A percentile compares a stretch with the other conserved stretches of the same genome.
phyloP scores from a whole-genome alignment of 2,113 vertebrate genomes.

The Myotis yumanensis region DNA sequence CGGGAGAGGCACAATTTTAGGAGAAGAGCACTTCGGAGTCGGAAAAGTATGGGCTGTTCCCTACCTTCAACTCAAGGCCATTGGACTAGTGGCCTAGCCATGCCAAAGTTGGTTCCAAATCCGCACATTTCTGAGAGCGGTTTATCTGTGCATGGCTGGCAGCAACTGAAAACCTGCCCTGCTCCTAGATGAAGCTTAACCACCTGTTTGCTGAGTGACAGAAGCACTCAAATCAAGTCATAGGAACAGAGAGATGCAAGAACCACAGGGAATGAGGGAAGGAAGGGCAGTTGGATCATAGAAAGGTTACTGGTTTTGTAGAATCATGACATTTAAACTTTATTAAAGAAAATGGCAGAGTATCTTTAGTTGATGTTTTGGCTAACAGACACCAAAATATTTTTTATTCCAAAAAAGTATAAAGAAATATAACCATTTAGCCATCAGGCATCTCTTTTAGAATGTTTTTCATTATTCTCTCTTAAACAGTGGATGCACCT shows the following conservation, averaged over 20 bases:
- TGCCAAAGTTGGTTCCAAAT: not conserved
- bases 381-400: not conserved
- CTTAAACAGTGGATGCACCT: not conserved
- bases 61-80: not conserved
- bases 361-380: not conserved
- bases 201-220: not conserved
- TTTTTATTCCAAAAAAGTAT: not conserved
- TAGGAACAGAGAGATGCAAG: not conserved
- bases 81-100: not conserved
- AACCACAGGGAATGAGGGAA: accelerated
- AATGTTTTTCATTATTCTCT: not conserved
- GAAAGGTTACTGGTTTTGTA: not conserved
- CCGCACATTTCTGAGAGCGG: not conserved
- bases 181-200: not conserved
- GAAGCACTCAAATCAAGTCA: too few species aligned
- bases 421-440: not conserved
- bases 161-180: not conserved
- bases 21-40: not conserved
- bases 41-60: not conserved
- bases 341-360: not conserved
- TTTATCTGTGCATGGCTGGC: accelerated
- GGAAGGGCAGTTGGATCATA: accelerated
- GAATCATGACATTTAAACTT: not conserved
- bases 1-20: not conserved
- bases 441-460: not conserved